phyloP scores from a whole-genome alignment of 2,888 invertebrate genomes.

The Drosophila nr. perissopoda region DNA sequence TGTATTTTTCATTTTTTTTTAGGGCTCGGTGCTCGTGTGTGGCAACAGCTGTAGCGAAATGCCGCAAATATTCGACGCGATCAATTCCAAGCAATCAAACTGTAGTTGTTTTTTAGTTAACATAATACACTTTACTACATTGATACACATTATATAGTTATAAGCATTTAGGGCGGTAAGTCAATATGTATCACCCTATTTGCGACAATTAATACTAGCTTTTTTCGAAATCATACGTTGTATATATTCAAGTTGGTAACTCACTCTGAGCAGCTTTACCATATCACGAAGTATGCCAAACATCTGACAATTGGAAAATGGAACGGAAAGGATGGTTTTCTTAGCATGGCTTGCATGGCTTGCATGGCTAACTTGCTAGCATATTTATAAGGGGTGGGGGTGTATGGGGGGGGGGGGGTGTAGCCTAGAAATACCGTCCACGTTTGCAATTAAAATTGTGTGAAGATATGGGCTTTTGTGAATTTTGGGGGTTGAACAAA shows the following conservation, averaged over 20 bases:
- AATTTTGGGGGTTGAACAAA: no score
- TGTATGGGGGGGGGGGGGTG: no score
- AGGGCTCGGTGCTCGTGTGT: conserved; percentile 48
- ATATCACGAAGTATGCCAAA: neutral
- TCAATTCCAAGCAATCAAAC: conserved; percentile 51
- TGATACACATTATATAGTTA: conserved; percentile 26
- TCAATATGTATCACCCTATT: neutral
- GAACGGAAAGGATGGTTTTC: neutral
- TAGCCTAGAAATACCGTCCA: no score
- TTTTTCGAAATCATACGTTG: neutral
- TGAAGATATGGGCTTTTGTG: no score
- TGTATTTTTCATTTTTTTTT: conserved; percentile 15
- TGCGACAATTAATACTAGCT: neutral
- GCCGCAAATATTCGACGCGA: conserved; percentile 53
- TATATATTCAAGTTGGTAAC: neutral
- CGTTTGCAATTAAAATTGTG: no score
- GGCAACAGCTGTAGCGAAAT: conserved; percentile 50
- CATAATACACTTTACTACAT: conserved; percentile 26
- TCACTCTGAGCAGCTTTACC: neutral
- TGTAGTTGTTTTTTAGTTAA: conserved; percentile 33
- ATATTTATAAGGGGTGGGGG: no score
- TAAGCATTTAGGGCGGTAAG: neutral
- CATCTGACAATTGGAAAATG: no score
- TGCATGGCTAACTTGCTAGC: neutral
- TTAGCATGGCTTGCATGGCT: neutral